These are phyloP conservation scores for Sesamia nonagrioides DNA, from an alignment of 1,140 invertebrate genomes.

Conservation along the genomic window DNA sequence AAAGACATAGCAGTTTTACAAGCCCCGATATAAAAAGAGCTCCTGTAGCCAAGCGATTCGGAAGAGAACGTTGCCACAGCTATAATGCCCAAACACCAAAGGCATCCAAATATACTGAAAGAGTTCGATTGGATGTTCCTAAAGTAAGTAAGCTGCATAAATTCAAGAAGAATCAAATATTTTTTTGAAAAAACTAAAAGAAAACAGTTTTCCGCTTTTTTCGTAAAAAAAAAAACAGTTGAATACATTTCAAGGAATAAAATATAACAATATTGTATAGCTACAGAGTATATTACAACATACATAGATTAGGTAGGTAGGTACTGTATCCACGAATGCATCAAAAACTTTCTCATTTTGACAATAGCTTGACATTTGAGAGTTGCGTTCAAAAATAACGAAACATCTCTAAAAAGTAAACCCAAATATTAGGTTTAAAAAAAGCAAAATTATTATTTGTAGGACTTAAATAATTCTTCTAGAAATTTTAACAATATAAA, in stretches of 20 bases:
- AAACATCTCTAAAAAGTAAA: conserved; percentile 53
- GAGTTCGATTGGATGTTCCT: conserved; percentile 47
- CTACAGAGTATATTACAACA: too few relatives aligned
- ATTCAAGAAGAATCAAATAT: too few relatives aligned
- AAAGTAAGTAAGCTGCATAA: conserved; percentile 46
- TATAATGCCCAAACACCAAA: conserved; percentile 68
- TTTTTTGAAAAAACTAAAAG: too few relatives aligned
- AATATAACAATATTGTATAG: not conserved
- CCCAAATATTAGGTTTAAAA: conserved; percentile 46
- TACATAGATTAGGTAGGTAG: too few relatives aligned
- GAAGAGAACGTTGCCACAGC: conserved; percentile 78
- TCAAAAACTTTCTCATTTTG: conserved; percentile 22
- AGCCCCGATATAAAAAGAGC: conserved; percentile 66
- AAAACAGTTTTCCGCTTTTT: too few relatives aligned
- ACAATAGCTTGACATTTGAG: conserved; percentile 50
- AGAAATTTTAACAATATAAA: not conserved
- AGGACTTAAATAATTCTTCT: conserved; percentile 12
- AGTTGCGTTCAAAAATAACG: conserved; percentile 70
- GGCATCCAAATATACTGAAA: conserved; percentile 55
- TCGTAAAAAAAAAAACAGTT: not conserved
- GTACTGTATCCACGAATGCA: not conserved
- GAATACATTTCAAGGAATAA: not conserved
- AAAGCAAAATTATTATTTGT: conserved; percentile 47
- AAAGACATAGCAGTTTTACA: conserved; percentile 76
- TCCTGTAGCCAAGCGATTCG: conserved; percentile 66